Base-by-base conservation (phyloP, 1,140 invertebrate species). In the Drosophila setifemur region DNA sequence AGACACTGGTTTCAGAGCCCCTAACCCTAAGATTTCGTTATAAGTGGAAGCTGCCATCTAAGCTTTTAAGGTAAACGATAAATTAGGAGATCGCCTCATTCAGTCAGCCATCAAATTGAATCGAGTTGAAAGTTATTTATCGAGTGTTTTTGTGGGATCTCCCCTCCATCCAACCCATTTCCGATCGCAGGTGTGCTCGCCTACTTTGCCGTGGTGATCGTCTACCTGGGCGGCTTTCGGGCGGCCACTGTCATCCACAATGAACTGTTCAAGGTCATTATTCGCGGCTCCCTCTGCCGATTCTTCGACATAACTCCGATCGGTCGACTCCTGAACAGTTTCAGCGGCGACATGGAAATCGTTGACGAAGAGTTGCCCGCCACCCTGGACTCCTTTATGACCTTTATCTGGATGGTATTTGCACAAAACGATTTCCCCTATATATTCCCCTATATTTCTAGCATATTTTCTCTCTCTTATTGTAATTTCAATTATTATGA, bases 281-380 rank as follows among this genome's bases (percentile, higher is more conserved):
- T 97, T 73, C 93, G 93, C 69, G 93, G 93, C 71, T 96, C 96
- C 33, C 91, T 91, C 73, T 92, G 93, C 74, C 73, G 92, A 69
- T 97, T 97, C 92, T 97, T 96, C 92, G 96, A 98, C 91, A 94
- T 95, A 72, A 97, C 96, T 73, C 96, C 96, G 39, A 89, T 95
- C 57, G 96, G 96, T 81, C 93, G 96, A 85, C 93, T 97, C 81
- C 91, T 97, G 74, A 97, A 97, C 92, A 93, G 95, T 78, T 97
- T 98, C 91, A 93, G 94, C 90, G 96, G 95, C 91, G 96, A 97
- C 92, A 92, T 97, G 69, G 95, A 97, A 90, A 93, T 93, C 70
- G 91, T 96, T 86, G 95, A 96, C 92, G 95, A 94, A 86, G 93
- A 93, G 86, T 91, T 96, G 87, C 95, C 95, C 40, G 92, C 93